Evolutionary conservation across 2,797 vertebrate genomes (phyloP).

Genomic region (Scolopax rusticola): DNA sequence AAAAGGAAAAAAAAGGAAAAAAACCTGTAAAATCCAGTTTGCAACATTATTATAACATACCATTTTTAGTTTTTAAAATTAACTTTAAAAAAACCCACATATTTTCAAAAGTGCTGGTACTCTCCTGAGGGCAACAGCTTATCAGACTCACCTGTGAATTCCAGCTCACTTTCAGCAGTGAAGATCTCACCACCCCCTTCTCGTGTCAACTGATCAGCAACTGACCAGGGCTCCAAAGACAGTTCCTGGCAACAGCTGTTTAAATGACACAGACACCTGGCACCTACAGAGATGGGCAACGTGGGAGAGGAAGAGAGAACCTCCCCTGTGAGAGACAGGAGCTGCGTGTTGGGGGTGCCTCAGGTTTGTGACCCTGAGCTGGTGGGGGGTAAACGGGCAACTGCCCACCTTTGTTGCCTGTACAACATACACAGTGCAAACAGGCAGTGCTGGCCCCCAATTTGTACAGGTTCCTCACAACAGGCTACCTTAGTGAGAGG

Average conservation of each 20-base stretch:
- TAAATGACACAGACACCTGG: neutral
- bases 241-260: neutral
- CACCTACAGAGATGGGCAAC: neutral
- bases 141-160: neutral
- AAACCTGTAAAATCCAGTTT: constrained; percentile 52
- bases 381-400: neutral
- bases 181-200: neutral
- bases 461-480: neutral
- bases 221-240: neutral
- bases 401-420: neutral
- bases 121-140: neutral
- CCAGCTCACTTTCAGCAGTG: neutral
- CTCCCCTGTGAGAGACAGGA: accelerated
- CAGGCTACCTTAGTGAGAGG: neutral
- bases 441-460: accelerated
- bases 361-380: neutral
- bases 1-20: constrained; percentile 56
- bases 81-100: neutral
- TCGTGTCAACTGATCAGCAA: neutral
- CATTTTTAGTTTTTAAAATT: neutral
- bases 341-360: neutral
- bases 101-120: neutral
- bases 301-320: neutral
- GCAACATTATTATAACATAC: neutral
- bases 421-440: neutral